Conservation (phyloP, 2,113 vertebrate genomes). For the Naja naja region DNA sequence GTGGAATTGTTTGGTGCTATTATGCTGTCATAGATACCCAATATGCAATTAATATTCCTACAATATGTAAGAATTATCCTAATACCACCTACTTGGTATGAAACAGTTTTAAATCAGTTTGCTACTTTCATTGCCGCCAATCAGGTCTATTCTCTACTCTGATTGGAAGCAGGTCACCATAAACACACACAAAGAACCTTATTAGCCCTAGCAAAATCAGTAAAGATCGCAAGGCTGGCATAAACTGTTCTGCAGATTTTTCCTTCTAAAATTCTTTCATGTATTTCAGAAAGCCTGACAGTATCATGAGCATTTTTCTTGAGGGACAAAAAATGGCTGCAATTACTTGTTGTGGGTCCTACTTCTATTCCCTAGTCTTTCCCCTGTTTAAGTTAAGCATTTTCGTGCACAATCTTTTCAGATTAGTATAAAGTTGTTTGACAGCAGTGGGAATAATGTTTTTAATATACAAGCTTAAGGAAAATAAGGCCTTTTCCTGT, state of each 20-base stretch:
- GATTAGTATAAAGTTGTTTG: background rate
- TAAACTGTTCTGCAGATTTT: background rate
- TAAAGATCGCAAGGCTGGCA: background rate
- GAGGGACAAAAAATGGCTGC: background rate
- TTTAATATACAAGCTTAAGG: background rate
- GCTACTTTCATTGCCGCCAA: background rate
- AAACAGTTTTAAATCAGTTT: background rate
- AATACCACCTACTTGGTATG: background rate
- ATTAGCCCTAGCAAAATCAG: background rate
- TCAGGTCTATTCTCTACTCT: background rate
- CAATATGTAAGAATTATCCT: background rate
- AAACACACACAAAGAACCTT: too few relatives aligned
- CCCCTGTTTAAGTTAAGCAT: background rate
- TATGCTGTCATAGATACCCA: background rate
- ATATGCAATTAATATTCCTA: background rate
- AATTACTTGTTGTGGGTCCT: background rate
- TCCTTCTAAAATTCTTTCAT: background rate
- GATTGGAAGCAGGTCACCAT: background rate
- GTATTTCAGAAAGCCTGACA: background rate
- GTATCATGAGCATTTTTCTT: background rate
- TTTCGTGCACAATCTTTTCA: background rate
- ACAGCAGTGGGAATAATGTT: background rate
- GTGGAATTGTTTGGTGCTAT: background rate
- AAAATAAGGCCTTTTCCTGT: background rate
- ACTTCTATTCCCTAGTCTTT: background rate